Evolutionary conservation across 2,888 invertebrate genomes (phyloP), one percentile per base, ranked within the genome.

Genomic region (Serrognathus titanus): DNA sequence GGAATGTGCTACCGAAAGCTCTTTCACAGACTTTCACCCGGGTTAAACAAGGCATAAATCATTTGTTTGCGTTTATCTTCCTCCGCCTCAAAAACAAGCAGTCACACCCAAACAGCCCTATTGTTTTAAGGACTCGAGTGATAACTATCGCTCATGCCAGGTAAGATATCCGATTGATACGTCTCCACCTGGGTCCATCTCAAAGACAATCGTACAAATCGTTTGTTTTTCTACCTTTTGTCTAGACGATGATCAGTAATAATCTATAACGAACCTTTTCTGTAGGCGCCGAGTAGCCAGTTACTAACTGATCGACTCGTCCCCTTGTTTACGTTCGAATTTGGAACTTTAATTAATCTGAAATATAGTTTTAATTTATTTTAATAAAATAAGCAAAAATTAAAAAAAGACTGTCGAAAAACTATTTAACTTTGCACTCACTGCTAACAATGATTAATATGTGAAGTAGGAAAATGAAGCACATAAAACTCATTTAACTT

Each of bases 161-260:
- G 61, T 66, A 47, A 61, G 63, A 64, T 66, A 64, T 60, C 55
- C 66, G 64, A 68, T 68, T 68, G 69, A 69, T 69, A 67, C 63
- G 66, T 69, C 64, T 68, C 62, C 63, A 62, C 63, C 59, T 63
- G 45, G 55, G 49, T 48, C 54, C 58, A 61, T 63, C 63, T 64
- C 61, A 48, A 53, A 59, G 60, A 63, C 66, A 62, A 64, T 65
- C 64, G 60, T 61, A 70, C 69, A 69, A 68, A 70, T 70, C 67
- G 65, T 60, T 66, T 63, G 59, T 66, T 65, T 66, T 62, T 59
- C 55, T 55, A 53, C 56, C 57, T 48, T 50, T 61, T 61, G 67
- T 69, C 69, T 69, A 69, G 69, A 69, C 69, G 57, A 53, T 51
- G 60, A 67, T 62, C 59, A 51, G 52, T 58, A 54, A 57, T 60